Evolutionary conservation across 35 echinoderm and acorn worm genomes (phyloP).

Genomic region (Anneissia japonica): DNA sequence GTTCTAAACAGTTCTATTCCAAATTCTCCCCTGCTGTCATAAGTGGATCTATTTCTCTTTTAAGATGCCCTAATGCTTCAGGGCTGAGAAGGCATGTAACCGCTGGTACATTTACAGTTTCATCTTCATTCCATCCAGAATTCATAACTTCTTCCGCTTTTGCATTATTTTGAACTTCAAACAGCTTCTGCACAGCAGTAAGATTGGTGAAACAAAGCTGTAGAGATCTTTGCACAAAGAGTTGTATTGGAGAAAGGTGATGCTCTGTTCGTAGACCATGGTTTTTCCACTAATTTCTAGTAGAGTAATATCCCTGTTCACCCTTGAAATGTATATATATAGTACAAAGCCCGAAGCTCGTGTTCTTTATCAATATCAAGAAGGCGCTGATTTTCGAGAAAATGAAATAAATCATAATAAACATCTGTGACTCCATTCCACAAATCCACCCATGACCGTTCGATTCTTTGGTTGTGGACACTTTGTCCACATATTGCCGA

Average conservation of each 20-base stretch:
- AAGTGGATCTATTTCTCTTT: neutral
- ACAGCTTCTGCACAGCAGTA: conserved; percentile 4
- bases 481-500: conserved; percentile 8
- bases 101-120: neutral
- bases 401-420: conserved; percentile 44
- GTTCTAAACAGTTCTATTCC: neutral
- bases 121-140: neutral
- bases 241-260: conserved; percentile 10
- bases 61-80: neutral
- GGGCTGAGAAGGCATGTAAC: neutral
- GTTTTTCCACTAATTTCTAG: conserved; percentile 40
- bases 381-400: neutral
- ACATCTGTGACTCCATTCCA: conserved; percentile 45
- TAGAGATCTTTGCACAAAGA: conserved; percentile 16
- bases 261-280: conserved; percentile 44
- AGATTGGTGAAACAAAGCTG: neutral
- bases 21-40: neutral
- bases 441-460: conserved; percentile 32
- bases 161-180: no score
- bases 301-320: conserved; percentile 5
- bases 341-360: conserved; percentile 44
- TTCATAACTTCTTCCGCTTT: neutral
- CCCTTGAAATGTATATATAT: conserved; percentile 39
- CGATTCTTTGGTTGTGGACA: conserved; percentile 51
- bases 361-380: conserved; percentile 26